Percentiles rank a stretch among this genome's conserved stretches.
Conservation (phyloP, 2,797 vertebrate genomes). For the Argentina silus region DNA sequence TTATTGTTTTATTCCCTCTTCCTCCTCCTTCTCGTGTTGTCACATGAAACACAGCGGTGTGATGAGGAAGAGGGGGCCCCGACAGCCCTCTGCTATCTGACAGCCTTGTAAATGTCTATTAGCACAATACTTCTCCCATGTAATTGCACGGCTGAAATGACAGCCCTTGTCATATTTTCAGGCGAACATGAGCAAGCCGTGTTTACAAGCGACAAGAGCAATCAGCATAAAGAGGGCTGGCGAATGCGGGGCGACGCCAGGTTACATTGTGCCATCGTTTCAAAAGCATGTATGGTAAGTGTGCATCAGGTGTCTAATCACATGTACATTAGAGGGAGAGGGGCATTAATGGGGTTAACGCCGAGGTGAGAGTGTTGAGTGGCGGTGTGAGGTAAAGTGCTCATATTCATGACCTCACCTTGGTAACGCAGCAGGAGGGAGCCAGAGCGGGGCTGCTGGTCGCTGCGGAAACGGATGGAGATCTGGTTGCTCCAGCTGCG, state of each 20-base stretch:
- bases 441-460: slow-evolving; percentile 74
- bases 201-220: slow-evolving; percentile 28
- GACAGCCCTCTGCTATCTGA: slow-evolving; percentile 22
- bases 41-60: slow-evolving; percentile 11
- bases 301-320: not conserved
- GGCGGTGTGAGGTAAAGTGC: not conserved
- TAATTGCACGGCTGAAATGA: slow-evolving; percentile 33
- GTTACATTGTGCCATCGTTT: not conserved
- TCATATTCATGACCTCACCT: slow-evolving; percentile 76
- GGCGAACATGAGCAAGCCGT: slow-evolving; percentile 21
- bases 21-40: slow-evolving; percentile 3
- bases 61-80: slow-evolving; percentile 11
- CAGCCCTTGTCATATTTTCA: slow-evolving; percentile 24
- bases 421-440: slow-evolving; percentile 88
- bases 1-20: slow-evolving; percentile 22
- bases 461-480: slow-evolving; percentile 85
- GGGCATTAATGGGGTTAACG: not conserved
- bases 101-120: slow-evolving; percentile 43
- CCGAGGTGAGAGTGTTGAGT: not conserved
- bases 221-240: slow-evolving; percentile 21
- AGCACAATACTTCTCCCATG: slow-evolving; percentile 36
- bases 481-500: slow-evolving; percentile 95
- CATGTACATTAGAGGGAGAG: too few relatives aligned
- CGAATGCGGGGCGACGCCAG: slow-evolving; percentile 2
- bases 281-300: not conserved